Evolutionary conservation across 2,113 vertebrate species (phyloP).

Genomic region (Myrmophylax atrothorax): DNA sequence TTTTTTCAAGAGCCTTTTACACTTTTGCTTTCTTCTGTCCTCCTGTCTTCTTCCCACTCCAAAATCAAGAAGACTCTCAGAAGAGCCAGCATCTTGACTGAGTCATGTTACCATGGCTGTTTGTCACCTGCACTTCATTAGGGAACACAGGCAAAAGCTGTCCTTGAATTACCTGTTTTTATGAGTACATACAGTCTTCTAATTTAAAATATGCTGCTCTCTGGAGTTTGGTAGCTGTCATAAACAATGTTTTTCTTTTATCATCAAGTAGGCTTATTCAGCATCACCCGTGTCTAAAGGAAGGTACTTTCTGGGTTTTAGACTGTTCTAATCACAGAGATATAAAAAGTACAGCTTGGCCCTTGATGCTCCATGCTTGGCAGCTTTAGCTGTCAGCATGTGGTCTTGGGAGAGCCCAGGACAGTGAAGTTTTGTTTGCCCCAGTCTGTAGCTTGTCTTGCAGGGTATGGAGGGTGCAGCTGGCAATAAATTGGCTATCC

Average conservation of each 20-base stretch:
- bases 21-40: neutral
- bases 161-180: conserved; percentile 60
- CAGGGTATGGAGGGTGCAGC: neutral
- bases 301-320: neutral
- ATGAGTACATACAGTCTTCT: conserved; percentile 16
- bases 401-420: neutral
- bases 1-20: neutral
- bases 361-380: neutral
- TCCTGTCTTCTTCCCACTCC: neutral
- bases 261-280: conserved; percentile 21
- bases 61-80: neutral
- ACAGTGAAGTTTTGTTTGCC: neutral
- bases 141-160: conserved; percentile 13
- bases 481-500: neutral
- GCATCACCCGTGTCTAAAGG: neutral
- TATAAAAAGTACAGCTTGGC: neutral
- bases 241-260: neutral
- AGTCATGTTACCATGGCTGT: conserved; percentile 4
- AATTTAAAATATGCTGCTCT: conserved; percentile 35
- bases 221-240: conserved; percentile 26
- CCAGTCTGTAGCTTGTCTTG: neutral
- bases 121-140: conserved; percentile 36
- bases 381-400: neutral
- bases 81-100: neutral
- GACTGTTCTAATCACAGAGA: neutral